These are phyloP conservation scores for Pelodytes ibericus DNA, from an alignment of 2,797 vertebrate species.

Conservation along the genomic window DNA sequence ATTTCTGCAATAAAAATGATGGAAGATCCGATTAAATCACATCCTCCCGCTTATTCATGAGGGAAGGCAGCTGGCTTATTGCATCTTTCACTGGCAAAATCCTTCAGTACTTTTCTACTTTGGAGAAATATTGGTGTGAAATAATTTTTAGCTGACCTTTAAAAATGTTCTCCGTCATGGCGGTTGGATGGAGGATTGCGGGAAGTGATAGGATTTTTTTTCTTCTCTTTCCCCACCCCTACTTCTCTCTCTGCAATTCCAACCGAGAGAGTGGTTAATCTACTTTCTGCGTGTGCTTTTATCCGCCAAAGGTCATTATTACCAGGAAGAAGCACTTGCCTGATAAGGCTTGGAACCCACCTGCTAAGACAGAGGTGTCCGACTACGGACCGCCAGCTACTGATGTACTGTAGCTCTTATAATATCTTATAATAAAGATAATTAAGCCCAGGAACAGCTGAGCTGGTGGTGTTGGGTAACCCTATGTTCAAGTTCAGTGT, in stretches of 20 bases:
- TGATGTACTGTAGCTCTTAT: no score
- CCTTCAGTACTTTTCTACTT: slow-evolving; percentile 35
- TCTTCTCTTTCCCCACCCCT: slow-evolving; percentile 22
- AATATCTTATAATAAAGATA: no score
- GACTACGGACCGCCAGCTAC: no score
- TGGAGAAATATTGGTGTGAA: slow-evolving; percentile 54
- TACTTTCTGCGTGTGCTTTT: slow-evolving; percentile 17
- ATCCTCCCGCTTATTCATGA: slow-evolving; percentile 24
- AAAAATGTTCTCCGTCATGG: slow-evolving; percentile 43
- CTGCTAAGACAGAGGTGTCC: not conserved
- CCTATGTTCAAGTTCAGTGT: no score
- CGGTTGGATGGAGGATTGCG: slow-evolving; percentile 25
- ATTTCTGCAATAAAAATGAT: slow-evolving; percentile 54
- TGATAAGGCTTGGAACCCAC: not conserved
- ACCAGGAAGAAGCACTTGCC: slow-evolving; percentile 11
- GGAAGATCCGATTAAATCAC: slow-evolving; percentile 49
- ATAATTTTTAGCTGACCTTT: slow-evolving; percentile 52
- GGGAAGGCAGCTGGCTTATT: slow-evolving; percentile 32
- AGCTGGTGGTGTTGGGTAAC: no score
- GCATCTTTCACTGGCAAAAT: slow-evolving; percentile 29
- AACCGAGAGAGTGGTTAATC: slow-evolving; percentile 45
- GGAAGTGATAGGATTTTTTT: slow-evolving; percentile 19
- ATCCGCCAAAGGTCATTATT: slow-evolving; percentile 30
- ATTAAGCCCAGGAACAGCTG: no score
- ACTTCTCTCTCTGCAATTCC: slow-evolving; percentile 27